Evolutionary conservation across 2,797 vertebrate species (phyloP), one percentile per base, ranked within the genome.

Genomic region (Melanotaenia boesemani): DNA sequence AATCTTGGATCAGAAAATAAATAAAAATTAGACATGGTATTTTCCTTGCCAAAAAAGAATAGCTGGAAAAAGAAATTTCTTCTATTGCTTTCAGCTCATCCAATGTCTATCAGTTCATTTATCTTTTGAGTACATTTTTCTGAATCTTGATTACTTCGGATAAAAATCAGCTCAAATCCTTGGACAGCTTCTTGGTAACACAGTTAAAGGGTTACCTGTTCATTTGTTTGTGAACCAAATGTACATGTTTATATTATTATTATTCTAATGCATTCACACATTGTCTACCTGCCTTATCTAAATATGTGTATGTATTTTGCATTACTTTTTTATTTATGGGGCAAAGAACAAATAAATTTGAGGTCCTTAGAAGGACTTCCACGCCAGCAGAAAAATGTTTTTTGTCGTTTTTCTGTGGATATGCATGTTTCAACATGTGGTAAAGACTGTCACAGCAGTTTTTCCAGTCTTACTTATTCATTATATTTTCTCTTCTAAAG

Each of bases 1-100:
- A 91, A 93, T 92, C 88, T 88, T 89, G 75, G 62, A 87, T 91
- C 69, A 75, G 77, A 93, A 91, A 93, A 91, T 89, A 92, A 93
- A 94, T 87, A 90, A 69, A 48, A 39, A 59, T 22, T 36, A 8
- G 55, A 22, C 34, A 34, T 57, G 60, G 37, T 77, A 66, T 67
- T 13, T 41, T 71, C 26, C 2, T 59, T 72, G 68, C 73, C 63
- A 79, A 70, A 70, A 71, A 30, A 44, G 9, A 71, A 66, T 22
- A 50, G 24, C 39, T 74, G 7, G 18, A 55, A 55, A 30, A 30
- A 26, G 26, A 56, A 18, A 56, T 30, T 16, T 6, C 15, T 15
- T 30, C 15, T 7, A 16, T 30, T 56, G 7, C 26, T 16, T 56
- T 56, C 16, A 30, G 30, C 54, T 56, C 30, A 56, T 56, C 54